phyloP scores from a whole-genome alignment of 2,797 vertebrate genomes.

The Oryzias sinensis region DNA sequence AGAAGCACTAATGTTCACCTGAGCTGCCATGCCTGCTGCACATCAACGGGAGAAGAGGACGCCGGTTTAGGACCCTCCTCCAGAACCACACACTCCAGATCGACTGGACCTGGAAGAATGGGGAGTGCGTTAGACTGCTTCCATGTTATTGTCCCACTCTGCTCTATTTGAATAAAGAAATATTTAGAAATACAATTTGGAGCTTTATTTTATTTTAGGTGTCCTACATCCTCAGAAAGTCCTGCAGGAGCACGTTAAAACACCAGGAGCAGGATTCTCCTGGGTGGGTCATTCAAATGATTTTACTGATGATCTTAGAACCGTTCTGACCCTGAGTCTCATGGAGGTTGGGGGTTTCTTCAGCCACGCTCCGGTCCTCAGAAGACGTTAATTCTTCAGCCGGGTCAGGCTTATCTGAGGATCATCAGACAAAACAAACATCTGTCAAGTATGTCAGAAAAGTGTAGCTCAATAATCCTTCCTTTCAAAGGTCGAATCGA shows the following conservation, averaged over 20 bases:
- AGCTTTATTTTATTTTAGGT: no score
- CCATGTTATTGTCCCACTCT: background rate
- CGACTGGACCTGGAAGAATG: constrained; percentile 76
- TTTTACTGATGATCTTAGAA: no score
- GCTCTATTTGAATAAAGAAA: no score
- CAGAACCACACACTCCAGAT: constrained; percentile 85
- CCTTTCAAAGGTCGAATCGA: no score
- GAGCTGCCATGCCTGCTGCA: constrained; percentile 82
- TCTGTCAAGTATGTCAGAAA: background rate
- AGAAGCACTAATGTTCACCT: constrained; percentile 42
- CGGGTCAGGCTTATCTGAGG: constrained; percentile 54
- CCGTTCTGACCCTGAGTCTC: constrained; percentile 58
- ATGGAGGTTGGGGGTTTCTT: constrained; percentile 19
- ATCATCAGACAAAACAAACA: background rate
- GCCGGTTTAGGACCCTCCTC: constrained; percentile 69
- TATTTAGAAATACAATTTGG: no score
- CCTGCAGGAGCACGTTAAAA: no score
- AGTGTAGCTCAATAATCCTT: no score
- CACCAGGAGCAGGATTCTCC: no score
- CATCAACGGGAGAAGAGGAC: constrained; percentile 49
- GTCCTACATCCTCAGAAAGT: no score
- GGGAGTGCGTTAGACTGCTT: constrained; percentile 1
- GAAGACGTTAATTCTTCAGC: constrained; percentile 22
- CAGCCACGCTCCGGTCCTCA: constrained; percentile 11
- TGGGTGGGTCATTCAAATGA: no score